Evolutionary conservation across 2,888 invertebrate species (phyloP).

Genomic region (Folsomia candida): DNA sequence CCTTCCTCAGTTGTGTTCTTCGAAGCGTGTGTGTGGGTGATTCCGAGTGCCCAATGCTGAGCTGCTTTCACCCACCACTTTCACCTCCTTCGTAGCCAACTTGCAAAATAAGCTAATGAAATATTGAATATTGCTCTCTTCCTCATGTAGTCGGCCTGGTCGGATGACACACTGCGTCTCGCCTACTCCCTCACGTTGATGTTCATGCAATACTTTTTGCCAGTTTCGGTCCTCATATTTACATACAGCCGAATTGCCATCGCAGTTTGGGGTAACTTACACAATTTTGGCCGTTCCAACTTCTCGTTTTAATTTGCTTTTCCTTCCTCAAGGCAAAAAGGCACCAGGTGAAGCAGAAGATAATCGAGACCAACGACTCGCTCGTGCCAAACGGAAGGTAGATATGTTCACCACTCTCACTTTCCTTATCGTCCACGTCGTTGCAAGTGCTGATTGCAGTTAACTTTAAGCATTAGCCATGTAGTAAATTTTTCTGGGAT

Average conservation of each 20-base stretch:
- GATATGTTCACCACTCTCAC: too few species aligned
- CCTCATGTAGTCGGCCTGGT: slow-evolving; percentile 4
- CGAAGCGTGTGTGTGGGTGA: too few species aligned
- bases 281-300: too few species aligned
- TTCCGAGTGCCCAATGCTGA: too few species aligned
- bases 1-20: too few species aligned
- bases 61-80: neutral
- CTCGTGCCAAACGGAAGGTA: slow-evolving; percentile 85
- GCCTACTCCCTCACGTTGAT: slow-evolving; percentile 76
- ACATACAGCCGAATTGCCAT: slow-evolving; percentile 83
- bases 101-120: too few species aligned
- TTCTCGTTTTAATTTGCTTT: neutral
- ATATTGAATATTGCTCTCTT: too few species aligned
- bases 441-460: too few species aligned
- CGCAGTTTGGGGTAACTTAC: slow-evolving; percentile 77
- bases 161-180: slow-evolving; percentile 61
- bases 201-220: slow-evolving; percentile 79
- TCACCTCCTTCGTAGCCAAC: too few species aligned
- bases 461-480: too few species aligned
- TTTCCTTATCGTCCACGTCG: too few species aligned
- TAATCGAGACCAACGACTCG: slow-evolving; percentile 75
- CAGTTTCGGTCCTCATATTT: slow-evolving; percentile 73
- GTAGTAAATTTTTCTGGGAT: too few species aligned
- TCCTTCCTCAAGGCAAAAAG: neutral
- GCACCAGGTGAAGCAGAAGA: slow-evolving; percentile 78